Evolutionary conservation across 64 coral and sea anemone genomes (phyloP).

Genomic region (Montipora sp.): DNA sequence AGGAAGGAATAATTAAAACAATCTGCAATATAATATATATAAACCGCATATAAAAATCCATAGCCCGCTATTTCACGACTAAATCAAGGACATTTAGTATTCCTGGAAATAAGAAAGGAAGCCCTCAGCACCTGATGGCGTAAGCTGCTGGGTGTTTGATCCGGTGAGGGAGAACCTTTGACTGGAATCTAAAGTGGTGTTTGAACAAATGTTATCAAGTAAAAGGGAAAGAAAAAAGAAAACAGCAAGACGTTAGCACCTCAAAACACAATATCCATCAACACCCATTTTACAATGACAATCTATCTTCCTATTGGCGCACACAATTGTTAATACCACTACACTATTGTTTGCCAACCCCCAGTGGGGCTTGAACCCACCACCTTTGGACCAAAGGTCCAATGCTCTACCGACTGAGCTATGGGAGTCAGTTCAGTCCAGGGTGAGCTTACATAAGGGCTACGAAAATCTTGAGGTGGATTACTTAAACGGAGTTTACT

Average conservation of each 20-base stretch:
- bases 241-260: slow-evolving; percentile 18
- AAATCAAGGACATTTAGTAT: neutral
- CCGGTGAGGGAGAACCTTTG: slow-evolving; percentile 18
- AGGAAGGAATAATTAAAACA: too few relatives aligned
- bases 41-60: neutral
- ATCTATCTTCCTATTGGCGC: too few relatives aligned
- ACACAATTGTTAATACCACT: too few relatives aligned
- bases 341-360: neutral
- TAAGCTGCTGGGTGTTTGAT: neutral
- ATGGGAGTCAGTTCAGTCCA: neutral
- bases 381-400: slow-evolving; percentile 5
- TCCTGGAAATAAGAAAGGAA: slow-evolving; percentile 10
- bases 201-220: slow-evolving; percentile 43
- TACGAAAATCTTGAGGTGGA: too few relatives aligned
- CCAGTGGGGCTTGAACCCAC: slow-evolving; percentile 44
- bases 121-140: slow-evolving; percentile 38
- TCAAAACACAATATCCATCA: neutral
- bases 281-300: too few relatives aligned
- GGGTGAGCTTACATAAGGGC: neutral
- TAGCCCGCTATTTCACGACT: neutral
- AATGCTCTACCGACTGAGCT: slow-evolving; percentile 38
- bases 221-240: slow-evolving; percentile 25
- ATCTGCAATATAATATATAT: too few relatives aligned
- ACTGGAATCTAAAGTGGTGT: slow-evolving; percentile 45
- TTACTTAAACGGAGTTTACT: too few relatives aligned